phyloP scores from a whole-genome alignment of 2,113 vertebrate genomes.

The Pseudorectes ferrugineus region DNA sequence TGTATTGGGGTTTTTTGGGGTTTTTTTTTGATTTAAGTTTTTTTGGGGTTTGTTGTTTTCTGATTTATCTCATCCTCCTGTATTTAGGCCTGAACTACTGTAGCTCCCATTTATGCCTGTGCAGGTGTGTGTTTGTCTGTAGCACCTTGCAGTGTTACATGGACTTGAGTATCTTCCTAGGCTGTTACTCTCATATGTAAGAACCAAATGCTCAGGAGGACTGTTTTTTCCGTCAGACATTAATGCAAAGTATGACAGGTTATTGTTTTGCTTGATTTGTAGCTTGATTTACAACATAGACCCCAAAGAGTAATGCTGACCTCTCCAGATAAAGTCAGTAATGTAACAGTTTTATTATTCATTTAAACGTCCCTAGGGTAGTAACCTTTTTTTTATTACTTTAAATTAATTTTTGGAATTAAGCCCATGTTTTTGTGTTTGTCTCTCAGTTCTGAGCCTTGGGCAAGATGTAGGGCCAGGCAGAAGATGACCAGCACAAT shows the following conservation, averaged over 20 bases:
- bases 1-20: neutral
- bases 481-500: neutral
- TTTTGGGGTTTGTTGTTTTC: neutral
- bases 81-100: neutral
- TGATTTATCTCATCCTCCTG: neutral
- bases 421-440: neutral
- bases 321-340: neutral
- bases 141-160: neutral
- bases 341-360: neutral
- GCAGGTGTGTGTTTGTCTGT: neutral
- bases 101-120: neutral
- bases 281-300: neutral
- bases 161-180: neutral
- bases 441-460: conserved; percentile 6
- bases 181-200: neutral
- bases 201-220: neutral
- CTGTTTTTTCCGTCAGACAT: neutral
- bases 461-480: neutral
- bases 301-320: neutral
- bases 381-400: neutral
- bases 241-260: neutral
- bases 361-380: neutral
- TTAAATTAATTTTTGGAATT: conserved; percentile 21
- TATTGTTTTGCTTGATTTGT: neutral
- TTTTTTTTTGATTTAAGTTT: neutral